phyloP scores from a whole-genome alignment of 2,888 invertebrate genomes.

The Eueremaeus valkanovi region DNA sequence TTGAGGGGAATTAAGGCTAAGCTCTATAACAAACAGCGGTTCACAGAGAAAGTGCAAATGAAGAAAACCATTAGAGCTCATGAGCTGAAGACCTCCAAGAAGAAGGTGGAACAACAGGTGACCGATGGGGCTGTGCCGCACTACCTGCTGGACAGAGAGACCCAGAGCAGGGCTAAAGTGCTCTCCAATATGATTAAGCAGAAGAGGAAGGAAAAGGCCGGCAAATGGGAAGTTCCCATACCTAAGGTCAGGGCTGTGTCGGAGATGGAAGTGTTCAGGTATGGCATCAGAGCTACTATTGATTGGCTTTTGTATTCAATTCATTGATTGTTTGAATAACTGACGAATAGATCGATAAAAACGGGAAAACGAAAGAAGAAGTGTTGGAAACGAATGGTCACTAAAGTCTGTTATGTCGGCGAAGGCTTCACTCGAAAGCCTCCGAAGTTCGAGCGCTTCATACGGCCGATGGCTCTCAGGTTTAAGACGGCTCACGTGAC shows the following conservation, averaged over 20 bases:
- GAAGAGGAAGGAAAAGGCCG: constrained; percentile 98
- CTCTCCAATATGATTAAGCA: constrained; percentile 99
- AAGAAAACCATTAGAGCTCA: constrained; percentile 97
- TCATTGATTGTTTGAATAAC: background rate
- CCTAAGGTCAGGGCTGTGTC: constrained; percentile 96
- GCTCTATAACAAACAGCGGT: constrained; percentile 89
- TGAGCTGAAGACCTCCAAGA: constrained; percentile 85
- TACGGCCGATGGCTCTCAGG: constrained; percentile 91
- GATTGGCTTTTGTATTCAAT: too few species aligned
- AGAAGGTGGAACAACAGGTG: constrained; percentile 71
- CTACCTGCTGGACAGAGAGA: constrained; percentile 94
- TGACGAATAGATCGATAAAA: constrained; percentile 78
- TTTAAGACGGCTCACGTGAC: constrained; percentile 98
- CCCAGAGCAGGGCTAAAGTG: constrained; percentile 87
- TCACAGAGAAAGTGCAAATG: constrained; percentile 98
- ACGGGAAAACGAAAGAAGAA: constrained; percentile 89
- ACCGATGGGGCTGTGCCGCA: constrained; percentile 90
- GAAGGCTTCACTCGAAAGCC: constrained; percentile 98
- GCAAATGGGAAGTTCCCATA: constrained; percentile 99
- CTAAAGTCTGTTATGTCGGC: constrained; percentile 95
- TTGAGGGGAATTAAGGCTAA: constrained; percentile 95
- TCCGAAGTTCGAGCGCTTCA: constrained; percentile 97
- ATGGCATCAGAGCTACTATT: too few species aligned
- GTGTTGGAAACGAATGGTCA: constrained; percentile 99
- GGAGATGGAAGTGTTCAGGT: constrained; percentile 83